These are phyloP conservation scores for Pelvicachromis taeniatus DNA, from an alignment of 2,113 vertebrate genomes.

Conservation along the genomic window DNA sequence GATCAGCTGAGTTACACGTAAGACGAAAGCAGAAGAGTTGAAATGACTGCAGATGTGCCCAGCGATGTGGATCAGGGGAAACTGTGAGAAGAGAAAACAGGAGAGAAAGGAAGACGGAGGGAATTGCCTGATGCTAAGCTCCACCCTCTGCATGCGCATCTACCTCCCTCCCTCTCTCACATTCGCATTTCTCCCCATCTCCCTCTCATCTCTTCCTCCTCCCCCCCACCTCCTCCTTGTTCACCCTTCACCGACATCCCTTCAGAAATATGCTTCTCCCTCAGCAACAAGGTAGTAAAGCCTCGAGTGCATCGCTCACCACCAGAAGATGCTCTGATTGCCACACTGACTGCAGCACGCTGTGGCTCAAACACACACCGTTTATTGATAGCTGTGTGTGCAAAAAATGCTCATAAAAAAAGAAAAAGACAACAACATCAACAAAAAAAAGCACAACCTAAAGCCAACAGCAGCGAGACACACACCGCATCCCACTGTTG, in stretches of 20 bases:
- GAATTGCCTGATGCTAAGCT: slow-evolving; percentile 69
- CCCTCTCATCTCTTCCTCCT: slow-evolving; percentile 37
- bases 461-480: neutral
- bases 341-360: neutral
- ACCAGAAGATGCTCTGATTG: slow-evolving; percentile 15
- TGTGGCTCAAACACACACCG: neutral
- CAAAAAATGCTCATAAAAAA: neutral
- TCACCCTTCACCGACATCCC: slow-evolving; percentile 73
- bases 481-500: neutral
- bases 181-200: slow-evolving; percentile 44
- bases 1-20: neutral
- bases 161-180: slow-evolving; percentile 26
- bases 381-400: neutral
- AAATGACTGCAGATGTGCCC: slow-evolving; percentile 36
- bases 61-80: neutral
- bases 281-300: slow-evolving; percentile 40
- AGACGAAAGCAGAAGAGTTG: neutral
- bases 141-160: slow-evolving; percentile 69
- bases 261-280: slow-evolving; percentile 54
- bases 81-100: slow-evolving; percentile 31
- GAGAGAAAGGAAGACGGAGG: slow-evolving; percentile 41
- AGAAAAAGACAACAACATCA: no score
- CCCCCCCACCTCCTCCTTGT: slow-evolving; percentile 38
- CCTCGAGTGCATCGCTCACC: neutral
- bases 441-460: neutral